Evolutionary conservation across 1,140 invertebrate genomes (phyloP).

Genomic region (Bemisia tabaci): DNA sequence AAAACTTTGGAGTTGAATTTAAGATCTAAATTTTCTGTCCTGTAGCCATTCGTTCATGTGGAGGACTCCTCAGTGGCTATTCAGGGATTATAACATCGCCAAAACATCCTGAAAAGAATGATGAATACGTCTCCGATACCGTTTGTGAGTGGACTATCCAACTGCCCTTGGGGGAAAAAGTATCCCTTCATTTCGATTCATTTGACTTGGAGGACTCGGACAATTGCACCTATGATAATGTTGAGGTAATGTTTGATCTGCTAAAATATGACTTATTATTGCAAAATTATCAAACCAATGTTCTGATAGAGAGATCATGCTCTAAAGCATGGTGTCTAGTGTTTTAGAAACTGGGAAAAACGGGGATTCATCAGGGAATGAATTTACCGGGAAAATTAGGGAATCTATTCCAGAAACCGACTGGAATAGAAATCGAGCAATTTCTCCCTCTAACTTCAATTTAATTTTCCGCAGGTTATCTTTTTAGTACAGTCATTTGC

Average conservation of each 20-base stretch:
- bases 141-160: conserved; percentile 58
- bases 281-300: too few relatives aligned
- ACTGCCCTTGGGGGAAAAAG: conserved; percentile 40
- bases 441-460: too few relatives aligned
- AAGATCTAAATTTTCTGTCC: neutral
- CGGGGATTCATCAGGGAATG: too few relatives aligned
- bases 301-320: too few relatives aligned
- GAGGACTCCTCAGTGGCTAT: conserved; percentile 45
- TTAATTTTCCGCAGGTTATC: too few relatives aligned
- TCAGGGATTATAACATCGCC: conserved; percentile 39
- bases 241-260: conserved; percentile 35
- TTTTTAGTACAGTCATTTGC: too few relatives aligned
- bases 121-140: neutral
- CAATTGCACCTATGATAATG: conserved; percentile 48
- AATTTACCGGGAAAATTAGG: too few relatives aligned
- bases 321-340: too few relatives aligned
- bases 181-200: conserved; percentile 44
- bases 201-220: conserved; percentile 46
- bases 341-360: too few relatives aligned
- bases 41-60: conserved; percentile 40
- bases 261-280: neutral
- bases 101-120: conserved; percentile 36
- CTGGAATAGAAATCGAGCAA: too few relatives aligned
- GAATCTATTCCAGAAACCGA: too few relatives aligned
- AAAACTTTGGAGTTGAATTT: too few relatives aligned